phyloP scores from a whole-genome alignment of 2,888 invertebrate genomes.

The Aleiodes leptofemur region DNA sequence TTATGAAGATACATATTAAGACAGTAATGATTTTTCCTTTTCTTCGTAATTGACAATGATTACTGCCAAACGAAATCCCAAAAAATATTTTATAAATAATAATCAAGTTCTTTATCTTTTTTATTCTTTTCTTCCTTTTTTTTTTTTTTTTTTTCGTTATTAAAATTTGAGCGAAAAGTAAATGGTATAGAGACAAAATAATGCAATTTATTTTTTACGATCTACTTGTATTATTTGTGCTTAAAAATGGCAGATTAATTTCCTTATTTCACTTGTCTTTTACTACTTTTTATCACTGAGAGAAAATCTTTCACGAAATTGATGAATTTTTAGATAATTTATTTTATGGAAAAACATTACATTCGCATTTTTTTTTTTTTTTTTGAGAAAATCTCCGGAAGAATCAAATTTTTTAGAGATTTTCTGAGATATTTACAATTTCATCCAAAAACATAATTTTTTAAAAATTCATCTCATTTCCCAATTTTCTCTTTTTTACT shows the following conservation, averaged over 20 bases:
- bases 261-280: constrained; percentile 4
- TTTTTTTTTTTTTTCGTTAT: neutral
- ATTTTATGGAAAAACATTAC: no score
- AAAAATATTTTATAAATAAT: neutral
- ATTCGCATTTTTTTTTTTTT: no score
- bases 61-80: neutral
- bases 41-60: constrained; percentile 48
- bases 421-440: no score
- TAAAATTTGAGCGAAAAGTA: neutral
- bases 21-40: constrained; percentile 16
- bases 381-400: no score
- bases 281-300: constrained; percentile 2
- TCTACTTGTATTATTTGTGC: constrained; percentile 29
- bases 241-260: constrained; percentile 21
- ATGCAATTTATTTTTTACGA: constrained; percentile 6
- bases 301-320: neutral
- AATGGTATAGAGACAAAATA: neutral
- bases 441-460: no score
- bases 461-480: no score
- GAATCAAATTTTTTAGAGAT: no score
- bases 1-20: constrained; percentile 41
- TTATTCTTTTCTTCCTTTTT: no score
- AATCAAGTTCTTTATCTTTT: no score
- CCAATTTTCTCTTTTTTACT: neutral
- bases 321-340: no score